A percentile compares a stretch with the other conserved stretches of the same genome.
Conservation (phyloP, 2,888 invertebrate species). For the Hoplodrina blanda region DNA sequence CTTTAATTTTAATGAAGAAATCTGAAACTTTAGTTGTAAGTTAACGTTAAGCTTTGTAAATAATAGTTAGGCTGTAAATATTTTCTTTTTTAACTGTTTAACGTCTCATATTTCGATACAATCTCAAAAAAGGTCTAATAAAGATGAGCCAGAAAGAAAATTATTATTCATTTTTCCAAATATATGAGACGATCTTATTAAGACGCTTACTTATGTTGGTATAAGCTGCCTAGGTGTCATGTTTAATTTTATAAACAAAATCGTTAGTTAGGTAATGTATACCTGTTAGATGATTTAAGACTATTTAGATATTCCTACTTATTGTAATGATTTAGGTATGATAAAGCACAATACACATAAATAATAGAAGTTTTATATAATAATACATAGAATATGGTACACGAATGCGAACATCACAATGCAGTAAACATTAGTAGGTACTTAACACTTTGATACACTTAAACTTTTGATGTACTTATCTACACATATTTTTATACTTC, state of each 20-base stretch:
- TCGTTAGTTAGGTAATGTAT: constrained; percentile 59
- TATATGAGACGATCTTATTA: constrained; percentile 27
- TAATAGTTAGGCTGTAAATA: constrained; percentile 76
- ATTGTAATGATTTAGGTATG: constrained; percentile 50
- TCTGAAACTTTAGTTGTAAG: constrained; percentile 62
- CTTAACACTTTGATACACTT: constrained; percentile 46
- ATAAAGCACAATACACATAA: constrained; percentile 38
- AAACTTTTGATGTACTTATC: constrained; percentile 40
- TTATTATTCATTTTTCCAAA: constrained; percentile 25
- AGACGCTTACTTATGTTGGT: constrained; percentile 55
- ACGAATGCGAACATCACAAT: constrained; percentile 44
- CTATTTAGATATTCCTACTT: constrained; percentile 61
- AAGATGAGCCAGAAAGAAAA: constrained; percentile 9
- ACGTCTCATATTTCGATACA: constrained; percentile 49
- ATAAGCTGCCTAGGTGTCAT: constrained; percentile 61
- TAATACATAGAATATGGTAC: constrained; percentile 3
- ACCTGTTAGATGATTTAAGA: constrained; percentile 59
- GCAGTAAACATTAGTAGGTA: constrained; percentile 28
- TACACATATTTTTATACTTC: constrained; percentile 46
- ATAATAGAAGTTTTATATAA: constrained; percentile 35
- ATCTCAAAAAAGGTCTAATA: constrained; percentile 32
- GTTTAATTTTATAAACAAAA: constrained; percentile 70
- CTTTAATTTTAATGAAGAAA: constrained; percentile 60
- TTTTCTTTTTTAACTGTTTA: constrained; percentile 58
- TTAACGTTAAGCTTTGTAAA: constrained; percentile 67